These are phyloP conservation scores for Megalurothrips usitatus DNA, from an alignment of 2,888 invertebrate species.

Conservation along the genomic window DNA sequence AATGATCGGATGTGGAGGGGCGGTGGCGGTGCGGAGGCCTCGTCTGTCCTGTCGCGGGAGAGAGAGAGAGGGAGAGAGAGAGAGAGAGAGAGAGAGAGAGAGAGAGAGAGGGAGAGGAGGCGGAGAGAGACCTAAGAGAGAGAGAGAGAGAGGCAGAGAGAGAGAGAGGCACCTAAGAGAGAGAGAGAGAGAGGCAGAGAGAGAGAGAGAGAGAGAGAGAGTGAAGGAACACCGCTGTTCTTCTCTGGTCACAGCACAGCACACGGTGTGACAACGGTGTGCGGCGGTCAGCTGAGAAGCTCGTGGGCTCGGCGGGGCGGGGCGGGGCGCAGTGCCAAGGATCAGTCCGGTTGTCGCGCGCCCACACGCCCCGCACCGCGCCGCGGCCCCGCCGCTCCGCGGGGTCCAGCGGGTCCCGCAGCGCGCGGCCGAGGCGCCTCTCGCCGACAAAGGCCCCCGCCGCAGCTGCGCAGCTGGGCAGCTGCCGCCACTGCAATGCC, in stretches of 20 bases:
- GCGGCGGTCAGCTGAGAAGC: not conserved
- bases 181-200: not conserved
- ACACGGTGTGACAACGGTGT: not conserved
- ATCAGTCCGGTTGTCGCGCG: not conserved
- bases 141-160: not conserved
- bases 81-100: not conserved
- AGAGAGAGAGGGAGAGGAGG: not conserved
- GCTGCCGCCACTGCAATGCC: too few species aligned
- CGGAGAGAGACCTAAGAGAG: too few species aligned
- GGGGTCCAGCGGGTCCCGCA: too few species aligned
- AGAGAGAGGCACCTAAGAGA: too few species aligned
- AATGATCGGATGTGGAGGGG: slow-evolving; percentile 1
- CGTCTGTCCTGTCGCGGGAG: not conserved
- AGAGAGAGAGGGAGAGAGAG: not conserved
- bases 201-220: not conserved
- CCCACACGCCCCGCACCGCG: too few species aligned
- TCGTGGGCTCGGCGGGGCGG: not conserved
- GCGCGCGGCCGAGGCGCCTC: too few species aligned
- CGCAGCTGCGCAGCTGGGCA: too few species aligned
- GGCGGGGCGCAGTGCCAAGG: not conserved
- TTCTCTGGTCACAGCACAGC: too few species aligned
- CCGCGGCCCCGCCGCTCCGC: too few species aligned
- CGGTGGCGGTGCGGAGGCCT: not conserved
- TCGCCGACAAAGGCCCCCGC: too few species aligned
- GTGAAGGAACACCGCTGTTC: not conserved